Percentiles rank a stretch among this genome's conserved stretches.
These are phyloP conservation scores for Lutraria lutraria DNA, from an alignment of 2,888 invertebrate genomes.

Conservation along the genomic window DNA sequence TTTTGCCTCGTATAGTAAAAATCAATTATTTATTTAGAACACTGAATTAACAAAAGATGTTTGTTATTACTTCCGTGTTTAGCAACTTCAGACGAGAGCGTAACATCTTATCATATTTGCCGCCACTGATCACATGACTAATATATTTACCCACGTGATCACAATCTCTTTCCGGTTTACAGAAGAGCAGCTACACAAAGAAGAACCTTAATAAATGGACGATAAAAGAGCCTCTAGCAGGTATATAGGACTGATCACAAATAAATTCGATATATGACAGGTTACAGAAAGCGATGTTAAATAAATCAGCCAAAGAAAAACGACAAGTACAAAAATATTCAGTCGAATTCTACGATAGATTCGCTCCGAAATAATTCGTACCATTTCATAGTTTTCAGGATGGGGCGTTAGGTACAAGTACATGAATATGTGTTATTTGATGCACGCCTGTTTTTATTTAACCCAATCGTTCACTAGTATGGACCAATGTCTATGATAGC, in stretches of 20 bases:
- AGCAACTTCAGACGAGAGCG: background rate
- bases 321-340: background rate
- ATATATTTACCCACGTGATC: slow-evolving; percentile 62
- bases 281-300: too few relatives aligned
- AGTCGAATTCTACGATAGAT: background rate
- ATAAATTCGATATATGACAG: background rate
- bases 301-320: background rate
- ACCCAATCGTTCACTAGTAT: background rate
- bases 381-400: background rate
- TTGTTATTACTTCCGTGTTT: too few relatives aligned
- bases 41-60: too few relatives aligned
- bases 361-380: slow-evolving; percentile 20
- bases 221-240: slow-evolving; percentile 81
- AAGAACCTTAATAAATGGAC: slow-evolving; percentile 74
- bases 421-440: background rate
- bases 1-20: too few relatives aligned
- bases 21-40: too few relatives aligned
- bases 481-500: too few relatives aligned
- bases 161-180: slow-evolving; percentile 45
- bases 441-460: background rate
- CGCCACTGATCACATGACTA: slow-evolving; percentile 44
- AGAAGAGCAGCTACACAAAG: slow-evolving; percentile 52
- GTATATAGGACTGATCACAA: slow-evolving; percentile 64
- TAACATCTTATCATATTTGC: background rate
- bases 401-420: background rate